phyloP scores from a whole-genome alignment of 2,888 invertebrate genomes.

The Oithona nana region DNA sequence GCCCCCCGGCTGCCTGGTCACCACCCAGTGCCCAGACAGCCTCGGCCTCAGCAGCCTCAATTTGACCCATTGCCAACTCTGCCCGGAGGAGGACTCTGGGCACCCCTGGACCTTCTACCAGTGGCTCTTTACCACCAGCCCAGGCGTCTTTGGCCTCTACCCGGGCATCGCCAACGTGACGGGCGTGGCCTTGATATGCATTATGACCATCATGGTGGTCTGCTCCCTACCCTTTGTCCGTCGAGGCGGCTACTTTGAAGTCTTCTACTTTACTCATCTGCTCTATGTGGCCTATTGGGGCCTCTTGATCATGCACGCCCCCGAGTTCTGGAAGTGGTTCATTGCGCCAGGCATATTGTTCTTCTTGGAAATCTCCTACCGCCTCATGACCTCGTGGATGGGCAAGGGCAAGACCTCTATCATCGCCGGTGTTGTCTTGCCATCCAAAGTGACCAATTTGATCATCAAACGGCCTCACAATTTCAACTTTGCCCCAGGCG shows the following conservation, averaged over 20 bases:
- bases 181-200: slow-evolving; percentile 21
- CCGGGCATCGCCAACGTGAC: slow-evolving; percentile 21
- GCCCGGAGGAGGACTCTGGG: not conserved
- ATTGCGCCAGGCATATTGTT: slow-evolving; percentile 20
- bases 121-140: slow-evolving; percentile 57
- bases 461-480: slow-evolving; percentile 27
- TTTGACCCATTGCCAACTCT: slow-evolving; percentile 5
- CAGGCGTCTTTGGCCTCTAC: slow-evolving; percentile 37
- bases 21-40: not conserved
- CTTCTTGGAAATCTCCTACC: slow-evolving; percentile 19
- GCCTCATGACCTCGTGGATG: slow-evolving; percentile 20
- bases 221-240: slow-evolving; percentile 22
- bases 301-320: slow-evolving; percentile 21
- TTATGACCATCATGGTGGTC: slow-evolving; percentile 22
- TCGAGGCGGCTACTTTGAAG: slow-evolving; percentile 22
- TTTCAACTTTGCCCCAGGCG: slow-evolving; percentile 30
- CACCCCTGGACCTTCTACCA: slow-evolving; percentile 41
- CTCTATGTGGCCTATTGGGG: slow-evolving; percentile 21
- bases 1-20: slow-evolving; percentile 2
- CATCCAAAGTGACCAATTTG: slow-evolving; percentile 24
- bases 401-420: slow-evolving; percentile 20
- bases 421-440: slow-evolving; percentile 19
- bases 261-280: slow-evolving; percentile 22
- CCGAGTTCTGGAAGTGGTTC: slow-evolving; percentile 22
- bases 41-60: not conserved